Evolutionary conservation across 2,888 invertebrate genomes (phyloP), one percentile per base, ranked within the genome.

Genomic region (Marronus borbonicus): DNA sequence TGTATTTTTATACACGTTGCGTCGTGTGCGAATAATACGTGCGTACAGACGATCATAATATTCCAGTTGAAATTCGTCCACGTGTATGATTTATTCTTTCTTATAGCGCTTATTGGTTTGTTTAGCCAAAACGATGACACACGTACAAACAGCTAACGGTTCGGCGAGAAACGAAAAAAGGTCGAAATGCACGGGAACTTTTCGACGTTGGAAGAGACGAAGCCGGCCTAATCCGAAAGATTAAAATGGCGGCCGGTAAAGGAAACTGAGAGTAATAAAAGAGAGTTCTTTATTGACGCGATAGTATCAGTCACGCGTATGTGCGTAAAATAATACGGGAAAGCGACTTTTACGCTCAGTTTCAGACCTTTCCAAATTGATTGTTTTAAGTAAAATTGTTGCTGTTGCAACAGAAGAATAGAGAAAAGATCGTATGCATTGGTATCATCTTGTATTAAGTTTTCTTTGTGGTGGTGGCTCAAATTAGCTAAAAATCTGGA

Each of bases 21-120:
- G 4, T n/a, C n/a, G 3, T n/a, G n/a, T 55, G 7, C 20, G 55
- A 55, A 14, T 62, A 14, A 62, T 62, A 12, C 24, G 60, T 60
- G 60, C 49, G 4, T 12, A 20, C 17, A 8, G 14, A 7, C 17
- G 4, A 50, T 17, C 70, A 55, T 52, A 70, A 70, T 58, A 70
- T 52, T 70, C 36, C 55, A 55, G 39, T 72, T 44, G 58, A 58
- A 72, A 58, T 58, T 72, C 31, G 55, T 12, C 31, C 72, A 72
- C 72, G 72, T 72, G 72, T 20, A 58, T 72, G 60, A 72, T 72
- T 72, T 72, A 72, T 72, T 72, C 39, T 39, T 36, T 72, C 17
- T 44, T 10, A 39, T 58, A 60, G n/a, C 69, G 69, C n/a, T 17
- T 44, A 20, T 39, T n/a, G 44, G 24, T 8, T 20, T 24, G 12